Evolutionary conservation across 2,888 invertebrate genomes (phyloP), one percentile per base, ranked within the genome.

Genomic region (Acronicta leporina): DNA sequence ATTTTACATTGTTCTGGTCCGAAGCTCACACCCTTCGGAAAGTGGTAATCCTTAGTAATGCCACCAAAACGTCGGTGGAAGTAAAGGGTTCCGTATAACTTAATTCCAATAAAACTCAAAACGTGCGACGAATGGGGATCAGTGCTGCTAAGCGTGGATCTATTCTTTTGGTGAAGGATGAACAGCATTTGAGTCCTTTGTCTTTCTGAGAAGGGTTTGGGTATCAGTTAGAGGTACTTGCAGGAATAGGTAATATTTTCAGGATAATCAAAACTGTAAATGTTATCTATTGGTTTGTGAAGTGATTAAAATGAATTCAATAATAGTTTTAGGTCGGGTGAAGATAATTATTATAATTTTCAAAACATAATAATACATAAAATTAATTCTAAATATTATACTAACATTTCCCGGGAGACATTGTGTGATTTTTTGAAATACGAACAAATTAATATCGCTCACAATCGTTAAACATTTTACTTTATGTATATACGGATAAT

Each of bases 51-150:
- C 89, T 69, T 61, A 60, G 80, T 88, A 89, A 92, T 85, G 82
- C 91, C 77, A 80, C 80, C 83, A 86, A 89, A 90, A 88, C 80
- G 89, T 82, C 84, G 83, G 84, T 85, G 82, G 84, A 82, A 82
- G 80, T 81, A 87, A 93, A 92, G 93, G 93, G 92, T 91, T 91
- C 87, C 68, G 79, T 83, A 85, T 82, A 86, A 87, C 90, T 92
- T 92, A 92, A 92, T 91, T 87, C 92, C 89, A 90, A 92, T 92
- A 91, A 91, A 92, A 91, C 88, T 87, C 77, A 73, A 87, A 84
- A 91, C 93, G 93, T 92, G 93, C 81, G 71, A 80, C 77, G 92
- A 89, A 92, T 92, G 73, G 78, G 77, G 77, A 84, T 83, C 72
- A 61, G 70, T 8, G 47, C 51, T 63, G 71, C 73, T 78, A 73